Percentiles rank a stretch among this genome's conserved stretches.
Conservation (phyloP, 2,113 vertebrate species). For the Antechinus stuartii region DNA sequence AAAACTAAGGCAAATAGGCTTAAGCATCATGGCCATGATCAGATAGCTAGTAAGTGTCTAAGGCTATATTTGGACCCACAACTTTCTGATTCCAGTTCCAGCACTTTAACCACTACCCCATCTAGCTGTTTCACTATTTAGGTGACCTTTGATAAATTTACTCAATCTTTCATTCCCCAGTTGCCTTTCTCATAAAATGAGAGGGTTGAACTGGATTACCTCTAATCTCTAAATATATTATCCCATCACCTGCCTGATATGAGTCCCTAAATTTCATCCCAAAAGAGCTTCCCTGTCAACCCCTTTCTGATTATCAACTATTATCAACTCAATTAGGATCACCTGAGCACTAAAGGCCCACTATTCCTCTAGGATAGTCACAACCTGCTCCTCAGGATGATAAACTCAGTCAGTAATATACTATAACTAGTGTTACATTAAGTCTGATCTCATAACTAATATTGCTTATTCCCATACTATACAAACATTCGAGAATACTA, state of each 20-base stretch:
- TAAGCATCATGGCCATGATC: background rate
- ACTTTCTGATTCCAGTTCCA: background rate
- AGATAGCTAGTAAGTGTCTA: background rate
- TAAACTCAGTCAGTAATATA: background rate
- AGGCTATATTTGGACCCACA: too few species aligned
- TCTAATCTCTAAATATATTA: background rate
- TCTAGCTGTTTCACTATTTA: background rate
- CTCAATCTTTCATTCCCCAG: background rate
- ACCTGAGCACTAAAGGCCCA: background rate
- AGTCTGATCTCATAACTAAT: background rate
- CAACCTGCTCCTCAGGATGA: background rate
- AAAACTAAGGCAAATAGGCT: background rate
- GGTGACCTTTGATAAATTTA: background rate
- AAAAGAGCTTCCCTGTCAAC: background rate
- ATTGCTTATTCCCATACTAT: background rate
- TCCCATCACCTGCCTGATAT: background rate
- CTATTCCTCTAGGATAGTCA: background rate
- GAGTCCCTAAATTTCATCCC: background rate
- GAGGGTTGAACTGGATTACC: background rate
- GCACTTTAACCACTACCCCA: background rate
- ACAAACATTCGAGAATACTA: background rate
- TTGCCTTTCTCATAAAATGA: background rate
- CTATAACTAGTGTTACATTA: background rate
- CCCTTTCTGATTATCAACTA: background rate
- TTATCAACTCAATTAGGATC: background rate